Evolutionary conservation across 2,113 vertebrate genomes (phyloP), one percentile per base, ranked within the genome.

Genomic region (Hyla sarda): DNA sequence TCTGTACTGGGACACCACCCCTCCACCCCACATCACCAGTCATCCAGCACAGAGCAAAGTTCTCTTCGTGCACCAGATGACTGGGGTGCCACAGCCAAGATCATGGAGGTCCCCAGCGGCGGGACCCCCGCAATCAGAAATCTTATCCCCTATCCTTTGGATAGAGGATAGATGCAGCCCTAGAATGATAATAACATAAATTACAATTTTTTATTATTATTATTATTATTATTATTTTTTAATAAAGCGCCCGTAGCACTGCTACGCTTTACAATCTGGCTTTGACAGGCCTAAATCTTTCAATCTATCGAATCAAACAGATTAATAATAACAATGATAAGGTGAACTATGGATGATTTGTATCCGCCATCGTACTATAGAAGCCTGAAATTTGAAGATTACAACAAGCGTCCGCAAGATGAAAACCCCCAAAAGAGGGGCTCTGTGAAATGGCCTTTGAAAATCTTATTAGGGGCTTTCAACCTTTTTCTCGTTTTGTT

Each of bases 391-490:
- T 50, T 16, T 30, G 73, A 23, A 75, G 73, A 75, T 75, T 75
- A 75, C 73, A 25, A 74, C 11, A 19, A 32, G 16, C n/a, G n/a
- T 13, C 5, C 9, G 41, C 13, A 14, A 12, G 17, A 48, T 48
- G 16, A 75, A 72, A 37, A 41, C 30, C 37, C 30, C 11, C 0
- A 28, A 45, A n/a, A n/a, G 25, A 69, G 69, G 37, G 23, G 41
- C 41, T 48, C 12, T 47, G 25, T 28, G 50, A n/a, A 75, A 45
- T 37, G 47, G 25, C 25, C 73, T 75, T 73, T 73, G 41, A 75
- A 28, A 48, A 75, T 75, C 45, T 50, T 75, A 73, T 41, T 73
- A 23, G 34, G 32, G 69, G 37, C 69, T 50, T 75, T 50, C 73
- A 75, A 28, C 23, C 45, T 25, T 48, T 47, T 74, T 25, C 72